These are phyloP conservation scores for Hiodon tergisus DNA, from an alignment of 2,113 vertebrate species.

Conservation along the genomic window DNA sequence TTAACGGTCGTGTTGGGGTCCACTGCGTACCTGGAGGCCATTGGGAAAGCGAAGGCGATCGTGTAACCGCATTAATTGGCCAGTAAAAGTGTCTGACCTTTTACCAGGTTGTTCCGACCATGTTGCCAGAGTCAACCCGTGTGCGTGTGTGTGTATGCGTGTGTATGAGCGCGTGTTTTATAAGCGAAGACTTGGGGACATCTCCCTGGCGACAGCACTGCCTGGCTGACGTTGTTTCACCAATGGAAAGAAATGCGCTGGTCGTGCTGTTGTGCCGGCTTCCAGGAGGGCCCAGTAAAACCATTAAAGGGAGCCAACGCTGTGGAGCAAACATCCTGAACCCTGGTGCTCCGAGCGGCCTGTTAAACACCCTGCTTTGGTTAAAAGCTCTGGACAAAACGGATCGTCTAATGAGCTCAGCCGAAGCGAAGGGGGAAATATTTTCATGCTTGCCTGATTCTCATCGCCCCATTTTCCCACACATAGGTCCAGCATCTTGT, in stretches of 20 bases:
- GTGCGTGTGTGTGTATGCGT: too few relatives aligned
- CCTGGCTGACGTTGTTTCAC: constrained; percentile 2
- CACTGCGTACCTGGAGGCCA: constrained; percentile 22
- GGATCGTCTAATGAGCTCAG: too few relatives aligned
- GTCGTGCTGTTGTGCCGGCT: neutral
- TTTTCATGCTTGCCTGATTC: too few relatives aligned
- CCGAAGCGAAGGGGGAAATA: too few relatives aligned
- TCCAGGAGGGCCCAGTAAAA: constrained; percentile 17
- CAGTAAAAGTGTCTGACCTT: constrained; percentile 32
- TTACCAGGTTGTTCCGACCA: constrained; percentile 10
- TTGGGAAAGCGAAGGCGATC: constrained; percentile 20
- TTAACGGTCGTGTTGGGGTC: constrained; percentile 33
- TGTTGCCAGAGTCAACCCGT: neutral
- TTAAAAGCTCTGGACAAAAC: too few relatives aligned
- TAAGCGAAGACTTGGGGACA: neutral
- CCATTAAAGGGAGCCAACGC: neutral
- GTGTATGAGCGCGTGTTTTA: neutral
- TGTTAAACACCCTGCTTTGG: neutral
- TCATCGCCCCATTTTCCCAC: too few relatives aligned
- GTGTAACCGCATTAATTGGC: constrained; percentile 36
- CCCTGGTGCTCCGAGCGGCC: neutral
- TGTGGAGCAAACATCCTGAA: neutral
- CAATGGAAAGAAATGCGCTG: constrained; percentile 8
- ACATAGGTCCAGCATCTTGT: too few relatives aligned
- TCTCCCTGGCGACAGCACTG: neutral